Conservation (phyloP, 2,113 vertebrate genomes). For the Colistium nudipinnis region DNA sequence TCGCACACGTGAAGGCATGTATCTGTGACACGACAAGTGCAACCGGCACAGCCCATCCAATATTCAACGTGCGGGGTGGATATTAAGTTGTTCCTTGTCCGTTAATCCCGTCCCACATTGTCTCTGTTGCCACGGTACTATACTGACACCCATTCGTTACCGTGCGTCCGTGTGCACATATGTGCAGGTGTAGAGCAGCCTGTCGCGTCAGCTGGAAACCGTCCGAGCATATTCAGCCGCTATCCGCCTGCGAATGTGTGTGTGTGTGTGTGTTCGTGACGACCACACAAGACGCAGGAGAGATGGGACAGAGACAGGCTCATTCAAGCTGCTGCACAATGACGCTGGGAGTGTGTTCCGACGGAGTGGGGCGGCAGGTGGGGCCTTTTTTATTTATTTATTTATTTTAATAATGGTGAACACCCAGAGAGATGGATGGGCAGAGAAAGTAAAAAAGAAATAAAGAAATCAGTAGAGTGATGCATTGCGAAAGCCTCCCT, state of each 20-base stretch:
- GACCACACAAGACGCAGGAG: slow-evolving; percentile 23
- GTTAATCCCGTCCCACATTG: slow-evolving; percentile 17
- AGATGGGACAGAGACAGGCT: slow-evolving; percentile 18
- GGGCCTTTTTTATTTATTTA: neutral
- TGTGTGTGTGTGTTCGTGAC: slow-evolving; percentile 10
- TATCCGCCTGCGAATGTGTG: slow-evolving; percentile 16
- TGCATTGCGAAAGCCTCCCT: neutral
- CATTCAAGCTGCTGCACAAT: slow-evolving; percentile 38
- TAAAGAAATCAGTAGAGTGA: neutral
- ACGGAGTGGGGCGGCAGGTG: slow-evolving; percentile 9
- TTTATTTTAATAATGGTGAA: neutral
- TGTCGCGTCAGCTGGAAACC: slow-evolving; percentile 8
- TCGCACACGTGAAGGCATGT: neutral
- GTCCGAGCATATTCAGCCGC: slow-evolving; percentile 16
- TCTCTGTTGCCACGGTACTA: too few relatives aligned
- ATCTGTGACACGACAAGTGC: too few relatives aligned
- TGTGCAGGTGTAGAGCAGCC: slow-evolving; percentile 5
- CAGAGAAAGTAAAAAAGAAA: neutral
- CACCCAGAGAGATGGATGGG: neutral
- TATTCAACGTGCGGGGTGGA: neutral
- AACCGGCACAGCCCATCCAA: neutral
- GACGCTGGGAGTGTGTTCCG: slow-evolving; percentile 10
- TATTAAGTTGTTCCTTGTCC: neutral
- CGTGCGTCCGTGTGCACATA: neutral
- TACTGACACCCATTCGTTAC: neutral